Base-by-base conservation (phyloP, 2,888 invertebrate genomes). In the Xanthia icteritia region DNA sequence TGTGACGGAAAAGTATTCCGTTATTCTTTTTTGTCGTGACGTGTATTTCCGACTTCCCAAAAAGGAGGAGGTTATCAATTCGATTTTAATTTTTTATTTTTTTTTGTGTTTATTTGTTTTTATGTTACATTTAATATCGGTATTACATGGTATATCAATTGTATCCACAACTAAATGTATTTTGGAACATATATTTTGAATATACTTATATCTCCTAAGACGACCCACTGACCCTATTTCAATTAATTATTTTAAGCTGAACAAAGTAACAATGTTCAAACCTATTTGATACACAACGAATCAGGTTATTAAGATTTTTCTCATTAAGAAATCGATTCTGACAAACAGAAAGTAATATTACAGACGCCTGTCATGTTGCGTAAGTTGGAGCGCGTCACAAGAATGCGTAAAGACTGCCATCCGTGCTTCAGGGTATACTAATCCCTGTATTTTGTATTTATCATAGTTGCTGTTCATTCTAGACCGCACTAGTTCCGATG, bases 221-320 rank as follows among this genome's bases (percentile, higher is more conserved):
- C 2, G 31, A 31, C 31, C 2, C 31, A 31, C 31, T 31, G 31
- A 31, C 31, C 31, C 31, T 67, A 67, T 51, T 51, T 51, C 13
- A 36, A 27, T 67, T 4, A 54, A 11, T 54, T 54, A 17, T 48
- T 48, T 48, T 48, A 48, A 17, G 17, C 48, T 48, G 48, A 17
- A 69, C 2, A 42, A 58, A 69, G 17, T 69, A 27, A 69, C 56
- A 69, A 42, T 69, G 36, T 8, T 60, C 42, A 42, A 70, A 70
- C 45, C n/a, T 70, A 60, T 20, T 31, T 45, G 60, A 70, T 15
- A 48, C 23, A 61, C 31, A 31, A 23, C 17, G 23, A 60, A 70
- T 70, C 31, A 71, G 5, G 36, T 71, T 31, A n/a, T 61, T 48
- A 36, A 61, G 39, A 9, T 54, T n/a, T 54, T 68, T 56, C 23